Percentiles rank a stretch among this genome's conserved stretches.
Evolutionary conservation across 2,888 invertebrate species (phyloP).

Genomic region (Rhagonycha lutea): DNA sequence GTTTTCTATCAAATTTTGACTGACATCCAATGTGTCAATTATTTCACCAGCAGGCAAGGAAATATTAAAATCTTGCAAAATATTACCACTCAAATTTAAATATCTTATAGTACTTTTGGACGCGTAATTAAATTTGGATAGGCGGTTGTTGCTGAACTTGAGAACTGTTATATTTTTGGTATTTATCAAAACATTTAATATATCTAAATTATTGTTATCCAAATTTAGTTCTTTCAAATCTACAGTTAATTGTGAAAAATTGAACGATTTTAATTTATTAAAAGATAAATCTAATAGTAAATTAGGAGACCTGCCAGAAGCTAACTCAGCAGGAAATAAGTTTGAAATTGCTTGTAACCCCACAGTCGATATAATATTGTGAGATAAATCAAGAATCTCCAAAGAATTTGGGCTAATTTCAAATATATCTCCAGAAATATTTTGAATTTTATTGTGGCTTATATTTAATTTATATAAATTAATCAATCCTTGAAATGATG

Average conservation of each 20-base stretch:
- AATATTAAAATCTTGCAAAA: not conserved
- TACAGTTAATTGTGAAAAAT: not conserved
- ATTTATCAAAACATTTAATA: not conserved
- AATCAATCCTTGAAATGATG: constrained; percentile 35
- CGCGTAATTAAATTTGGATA: not conserved
- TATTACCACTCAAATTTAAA: not conserved
- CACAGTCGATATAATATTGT: constrained; percentile 1
- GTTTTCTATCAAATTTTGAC: not conserved
- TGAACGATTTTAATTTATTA: constrained; percentile 1
- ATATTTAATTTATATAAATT: constrained; percentile 40
- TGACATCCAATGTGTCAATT: not conserved
- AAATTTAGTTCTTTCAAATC: not conserved
- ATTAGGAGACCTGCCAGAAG: not conserved
- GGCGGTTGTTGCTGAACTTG: not conserved
- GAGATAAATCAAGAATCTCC: not conserved
- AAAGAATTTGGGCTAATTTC: not conserved
- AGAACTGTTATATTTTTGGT: not conserved
- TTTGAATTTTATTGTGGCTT: constrained; percentile 41
- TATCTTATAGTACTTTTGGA: not conserved
- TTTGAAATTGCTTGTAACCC: not conserved
- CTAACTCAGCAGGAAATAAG: not conserved
- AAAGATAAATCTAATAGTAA: not conserved
- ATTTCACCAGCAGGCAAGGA: not conserved
- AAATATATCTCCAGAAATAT: constrained; percentile 38
- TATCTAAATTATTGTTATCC: not conserved